These are phyloP conservation scores for Tylochromis polylepis DNA, from an alignment of 2,113 vertebrate genomes.

Conservation along the genomic window DNA sequence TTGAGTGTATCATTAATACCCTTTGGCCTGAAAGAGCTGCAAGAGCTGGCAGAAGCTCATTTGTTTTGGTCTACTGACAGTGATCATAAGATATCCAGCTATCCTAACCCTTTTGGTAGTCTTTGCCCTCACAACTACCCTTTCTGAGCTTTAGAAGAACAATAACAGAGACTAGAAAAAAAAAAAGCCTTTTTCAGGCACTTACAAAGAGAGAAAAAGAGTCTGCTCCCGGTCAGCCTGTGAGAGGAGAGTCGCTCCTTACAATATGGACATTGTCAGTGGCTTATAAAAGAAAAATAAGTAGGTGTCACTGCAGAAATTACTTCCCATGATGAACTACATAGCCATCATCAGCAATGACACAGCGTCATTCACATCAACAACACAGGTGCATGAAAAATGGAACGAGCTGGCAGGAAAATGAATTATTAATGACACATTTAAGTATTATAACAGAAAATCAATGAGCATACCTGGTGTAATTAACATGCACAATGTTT, in stretches of 20 bases:
- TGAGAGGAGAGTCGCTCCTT: not conserved
- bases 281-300: conserved; percentile 67
- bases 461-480: conserved; percentile 80
- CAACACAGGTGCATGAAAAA: conserved; percentile 79
- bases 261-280: conserved; percentile 48
- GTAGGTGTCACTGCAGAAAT: conserved; percentile 60
- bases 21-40: not conserved
- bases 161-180: not conserved
- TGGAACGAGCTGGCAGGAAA: conserved; percentile 68
- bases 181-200: not conserved
- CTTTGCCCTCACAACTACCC: not conserved
- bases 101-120: not conserved
- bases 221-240: not conserved
- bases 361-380: conserved; percentile 69
- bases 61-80: not conserved
- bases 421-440: conserved; percentile 83
- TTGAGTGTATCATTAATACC: not conserved
- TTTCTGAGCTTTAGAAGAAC: not conserved
- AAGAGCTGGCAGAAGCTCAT: not conserved
- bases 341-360: conserved; percentile 62
- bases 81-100: not conserved
- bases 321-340: conserved; percentile 62
- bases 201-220: not conserved
- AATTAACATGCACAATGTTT: conserved; percentile 80
- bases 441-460: conserved; percentile 81